Conservation (phyloP, 2,797 vertebrate genomes). For the Myotis findleyi region DNA sequence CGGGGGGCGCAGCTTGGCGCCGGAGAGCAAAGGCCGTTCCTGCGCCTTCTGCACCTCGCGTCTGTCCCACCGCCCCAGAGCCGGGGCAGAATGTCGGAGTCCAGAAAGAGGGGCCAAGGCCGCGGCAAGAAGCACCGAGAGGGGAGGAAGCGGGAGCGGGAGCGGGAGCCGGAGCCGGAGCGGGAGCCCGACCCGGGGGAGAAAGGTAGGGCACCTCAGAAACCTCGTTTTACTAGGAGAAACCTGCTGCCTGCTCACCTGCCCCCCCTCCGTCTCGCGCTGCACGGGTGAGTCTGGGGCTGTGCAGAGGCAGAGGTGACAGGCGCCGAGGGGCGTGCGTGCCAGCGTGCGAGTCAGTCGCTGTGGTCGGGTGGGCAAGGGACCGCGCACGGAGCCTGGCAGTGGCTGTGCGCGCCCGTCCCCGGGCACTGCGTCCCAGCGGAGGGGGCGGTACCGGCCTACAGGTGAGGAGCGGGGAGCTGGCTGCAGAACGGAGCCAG, state of each 20-base stretch:
- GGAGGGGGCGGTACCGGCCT: not conserved
- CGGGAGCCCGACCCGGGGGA: conserved; percentile 85
- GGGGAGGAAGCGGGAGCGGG: conserved; percentile 85
- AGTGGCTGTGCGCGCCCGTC: not conserved
- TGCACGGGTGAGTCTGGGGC: conserved; percentile 37
- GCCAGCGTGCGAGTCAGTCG: not conserved
- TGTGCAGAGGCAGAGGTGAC: conserved; percentile 41
- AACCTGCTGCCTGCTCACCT: conserved; percentile 69
- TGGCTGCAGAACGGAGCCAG: not conserved
- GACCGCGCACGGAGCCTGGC: not conserved
- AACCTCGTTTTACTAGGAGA: conserved; percentile 61
- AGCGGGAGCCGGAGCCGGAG: conserved; percentile 86
- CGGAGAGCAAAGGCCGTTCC: conserved; percentile 52
- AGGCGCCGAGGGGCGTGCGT: conserved; percentile 5
- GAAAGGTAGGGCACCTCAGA: conserved; percentile 87
- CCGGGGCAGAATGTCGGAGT: conserved; percentile 87
- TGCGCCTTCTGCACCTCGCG: not conserved
- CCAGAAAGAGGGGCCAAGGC: conserved; percentile 87
- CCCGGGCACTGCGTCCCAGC: not conserved
- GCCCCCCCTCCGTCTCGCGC: not conserved
- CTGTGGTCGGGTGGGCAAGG: not conserved
- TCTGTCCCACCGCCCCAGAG: conserved; percentile 60
- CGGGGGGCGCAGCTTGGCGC: conserved; percentile 76
- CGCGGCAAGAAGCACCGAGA: conserved; percentile 89
- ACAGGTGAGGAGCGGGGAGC: not conserved